A percentile compares a stretch with the other conserved stretches of the same genome.
These are phyloP conservation scores for Laodelphax striatellus DNA, from an alignment of 1,140 invertebrate genomes.

Conservation along the genomic window DNA sequence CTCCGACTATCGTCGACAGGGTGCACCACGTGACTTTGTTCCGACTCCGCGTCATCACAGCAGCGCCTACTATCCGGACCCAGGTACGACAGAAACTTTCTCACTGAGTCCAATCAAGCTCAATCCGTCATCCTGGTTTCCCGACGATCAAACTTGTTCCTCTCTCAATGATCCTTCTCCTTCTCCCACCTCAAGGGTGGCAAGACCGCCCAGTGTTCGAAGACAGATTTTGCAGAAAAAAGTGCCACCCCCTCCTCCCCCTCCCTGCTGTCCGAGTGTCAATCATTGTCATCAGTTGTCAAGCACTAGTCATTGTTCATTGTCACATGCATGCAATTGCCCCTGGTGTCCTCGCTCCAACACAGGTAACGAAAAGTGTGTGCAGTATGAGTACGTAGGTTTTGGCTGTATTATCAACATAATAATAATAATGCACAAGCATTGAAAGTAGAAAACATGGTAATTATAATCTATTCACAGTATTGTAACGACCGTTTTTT, in stretches of 20 bases:
- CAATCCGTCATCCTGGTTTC: background rate
- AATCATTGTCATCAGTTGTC: conserved; percentile 3
- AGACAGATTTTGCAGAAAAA: conserved; percentile 3
- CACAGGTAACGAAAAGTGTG: too few species aligned
- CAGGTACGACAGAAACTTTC: conserved; percentile 2
- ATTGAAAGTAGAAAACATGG: too few species aligned
- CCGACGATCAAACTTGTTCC: conserved; percentile 1
- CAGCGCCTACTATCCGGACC: conserved; percentile 17
- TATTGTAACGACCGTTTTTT: too few species aligned
- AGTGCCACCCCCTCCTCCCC: background rate
- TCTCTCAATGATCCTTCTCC: background rate
- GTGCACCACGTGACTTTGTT: too few species aligned
- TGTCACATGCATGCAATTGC: conserved; percentile 1
- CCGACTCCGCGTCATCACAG: conserved; percentile 8
- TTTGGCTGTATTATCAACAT: too few species aligned
- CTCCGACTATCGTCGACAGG: conserved; percentile 20
- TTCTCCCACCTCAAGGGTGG: background rate
- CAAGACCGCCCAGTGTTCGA: too few species aligned
- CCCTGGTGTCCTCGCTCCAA: too few species aligned
- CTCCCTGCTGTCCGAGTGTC: background rate
- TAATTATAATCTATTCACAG: too few species aligned
- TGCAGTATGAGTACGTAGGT: too few species aligned
- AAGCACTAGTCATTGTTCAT: conserved; percentile 5
- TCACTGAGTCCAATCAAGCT: too few species aligned
- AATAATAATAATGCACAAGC: too few species aligned